These are phyloP conservation scores for Pelecanus crispus DNA, from an alignment of 2,113 vertebrate genomes.

Conservation along the genomic window DNA sequence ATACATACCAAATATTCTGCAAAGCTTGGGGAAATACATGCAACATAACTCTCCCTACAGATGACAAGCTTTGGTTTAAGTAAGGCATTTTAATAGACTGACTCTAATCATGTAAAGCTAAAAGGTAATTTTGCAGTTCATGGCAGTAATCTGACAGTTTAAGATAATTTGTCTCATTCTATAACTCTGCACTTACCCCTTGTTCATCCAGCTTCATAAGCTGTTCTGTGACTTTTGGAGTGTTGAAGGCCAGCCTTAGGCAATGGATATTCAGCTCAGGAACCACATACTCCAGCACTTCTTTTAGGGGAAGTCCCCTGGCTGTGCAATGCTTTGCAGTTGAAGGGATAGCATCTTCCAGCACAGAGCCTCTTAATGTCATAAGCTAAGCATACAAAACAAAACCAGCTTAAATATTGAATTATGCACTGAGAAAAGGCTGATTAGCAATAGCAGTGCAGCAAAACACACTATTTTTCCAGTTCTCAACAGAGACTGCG, in stretches of 20 bases:
- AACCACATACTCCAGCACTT: slow-evolving; percentile 89
- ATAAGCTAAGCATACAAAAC: slow-evolving; percentile 77
- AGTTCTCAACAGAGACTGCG: not conserved
- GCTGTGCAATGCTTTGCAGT: slow-evolving; percentile 91
- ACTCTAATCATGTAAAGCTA: not conserved
- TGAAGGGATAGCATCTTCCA: slow-evolving; percentile 91
- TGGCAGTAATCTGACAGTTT: not conserved
- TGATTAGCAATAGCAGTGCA: not conserved
- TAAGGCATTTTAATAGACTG: not conserved
- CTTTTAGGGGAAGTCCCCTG: slow-evolving; percentile 89
- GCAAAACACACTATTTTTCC: not conserved
- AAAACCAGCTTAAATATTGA: not conserved
- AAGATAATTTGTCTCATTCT: not conserved
- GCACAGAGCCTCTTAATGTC: slow-evolving; percentile 87
- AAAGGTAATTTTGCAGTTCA: not conserved
- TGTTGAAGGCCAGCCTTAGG: slow-evolving; percentile 90
- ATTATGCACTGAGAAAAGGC: not conserved
- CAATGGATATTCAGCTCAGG: slow-evolving; percentile 91
- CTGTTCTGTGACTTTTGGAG: slow-evolving; percentile 94
- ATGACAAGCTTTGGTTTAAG: not conserved
- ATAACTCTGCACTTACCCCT: slow-evolving; percentile 77
- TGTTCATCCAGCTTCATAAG: slow-evolving; percentile 97
- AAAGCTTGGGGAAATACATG: not conserved
- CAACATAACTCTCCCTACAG: not conserved
- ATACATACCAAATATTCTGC: not conserved